Base-by-base conservation (phyloP, 2,113 vertebrate species). In the Rynchops niger region DNA sequence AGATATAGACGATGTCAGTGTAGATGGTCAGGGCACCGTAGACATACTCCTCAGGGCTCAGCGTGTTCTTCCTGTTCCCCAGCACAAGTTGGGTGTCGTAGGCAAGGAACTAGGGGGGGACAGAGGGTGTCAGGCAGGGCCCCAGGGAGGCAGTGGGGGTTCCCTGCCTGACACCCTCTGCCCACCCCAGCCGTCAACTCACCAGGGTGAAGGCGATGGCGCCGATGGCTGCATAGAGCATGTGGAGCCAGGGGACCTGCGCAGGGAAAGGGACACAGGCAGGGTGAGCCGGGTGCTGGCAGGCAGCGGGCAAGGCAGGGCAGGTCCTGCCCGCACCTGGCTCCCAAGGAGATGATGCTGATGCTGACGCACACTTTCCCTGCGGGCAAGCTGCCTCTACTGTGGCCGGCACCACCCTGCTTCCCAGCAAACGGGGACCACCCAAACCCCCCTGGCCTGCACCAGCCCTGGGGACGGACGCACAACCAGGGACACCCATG, bases 81-180 rank as follows among this genome's bases (percentile, higher is more conserved):
- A 99, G 98, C 72, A 99, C 98, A 84, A 99, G 98, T 95, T 99
- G 99, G 5, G 99, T 99, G 97, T 99, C 99, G 13, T 99, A 99
- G 14, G 99, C 99, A 93, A 99, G 98, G 96, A 99, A 99, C 99
- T 99, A 95, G 6, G 36, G 66, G 29, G 72, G 17, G 15, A 32
- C 52, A 91, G 43, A 79, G 26, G 8, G 26, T 12, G 11, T 78
- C 83, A 86, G 52, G 29, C n/a, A 59, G 17, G 26, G 20, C 30
- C 13, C 12, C 5, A 2, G 55, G 32, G 47, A 34, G 30, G 10
- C 10, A 5, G 20, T 4, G n/a, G 47, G 22, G 26, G 21, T 62
- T 42, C 38, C 56, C 58, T 59, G 16, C 43, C 62, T 3, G 1
- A 55, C 40, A 30, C 61, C 20, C 30, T 81, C 81, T 78, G 50